Percentiles rank a stretch among this genome's conserved stretches.
Evolutionary conservation across 2,113 vertebrate species (phyloP).

Genomic region (Aspiorhynchus laticeps): DNA sequence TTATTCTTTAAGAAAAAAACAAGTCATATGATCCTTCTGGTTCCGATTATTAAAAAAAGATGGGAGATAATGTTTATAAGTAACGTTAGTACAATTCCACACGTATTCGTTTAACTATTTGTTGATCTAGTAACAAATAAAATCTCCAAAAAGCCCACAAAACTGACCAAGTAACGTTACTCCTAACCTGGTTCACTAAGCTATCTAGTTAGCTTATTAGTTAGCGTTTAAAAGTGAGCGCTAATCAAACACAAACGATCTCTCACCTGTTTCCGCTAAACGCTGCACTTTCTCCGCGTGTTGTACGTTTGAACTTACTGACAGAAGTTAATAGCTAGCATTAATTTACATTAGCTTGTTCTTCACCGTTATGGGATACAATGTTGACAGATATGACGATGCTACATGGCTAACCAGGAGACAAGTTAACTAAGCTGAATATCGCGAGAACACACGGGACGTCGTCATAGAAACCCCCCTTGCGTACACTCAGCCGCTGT

Average conservation of each 20-base stretch:
- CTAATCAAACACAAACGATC: not conserved
- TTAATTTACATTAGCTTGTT: not conserved
- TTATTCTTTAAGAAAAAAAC: not conserved
- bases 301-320: not conserved
- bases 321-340: not conserved
- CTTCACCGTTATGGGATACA: not conserved
- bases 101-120: not conserved
- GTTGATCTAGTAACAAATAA: not conserved
- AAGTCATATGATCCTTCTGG: not conserved
- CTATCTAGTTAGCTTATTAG: conserved; percentile 5
- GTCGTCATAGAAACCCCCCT: conserved; percentile 34
- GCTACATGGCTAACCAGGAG: not conserved
- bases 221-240: conserved; percentile 15
- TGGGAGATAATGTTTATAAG: not conserved
- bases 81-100: not conserved
- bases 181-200: not conserved
- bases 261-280: not conserved
- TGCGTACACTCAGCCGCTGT: not conserved
- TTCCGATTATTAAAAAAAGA: not conserved
- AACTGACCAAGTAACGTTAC: not conserved
- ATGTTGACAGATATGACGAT: not conserved
- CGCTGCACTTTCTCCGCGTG: not conserved
- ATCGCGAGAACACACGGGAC: conserved; percentile 10
- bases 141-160: not conserved
- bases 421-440: not conserved